phyloP scores from a whole-genome alignment of 1,140 invertebrate genomes.

The Geopemphigus sp. region DNA sequence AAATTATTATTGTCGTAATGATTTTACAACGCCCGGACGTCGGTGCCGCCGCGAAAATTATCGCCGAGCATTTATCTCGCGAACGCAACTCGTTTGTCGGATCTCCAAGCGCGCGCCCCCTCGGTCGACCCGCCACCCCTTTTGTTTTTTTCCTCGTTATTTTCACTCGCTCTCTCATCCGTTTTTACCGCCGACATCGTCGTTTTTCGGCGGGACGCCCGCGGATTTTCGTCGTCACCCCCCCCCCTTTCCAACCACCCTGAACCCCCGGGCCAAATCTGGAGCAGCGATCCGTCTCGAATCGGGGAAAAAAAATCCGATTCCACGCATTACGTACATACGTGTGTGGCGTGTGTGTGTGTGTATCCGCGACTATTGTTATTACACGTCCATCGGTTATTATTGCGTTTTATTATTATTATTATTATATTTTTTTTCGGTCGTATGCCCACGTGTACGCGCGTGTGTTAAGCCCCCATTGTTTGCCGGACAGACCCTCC shows the following conservation, averaged over 20 bases:
- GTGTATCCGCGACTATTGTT: not conserved
- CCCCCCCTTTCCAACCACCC: too few relatives aligned
- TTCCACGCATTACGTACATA: not conserved
- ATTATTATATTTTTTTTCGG: constrained; percentile 32
- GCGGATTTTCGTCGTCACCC: not conserved
- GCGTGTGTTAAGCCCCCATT: constrained; percentile 45
- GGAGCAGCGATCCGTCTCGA: constrained; percentile 41
- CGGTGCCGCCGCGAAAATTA: constrained; percentile 40
- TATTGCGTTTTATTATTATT: constrained; percentile 48
- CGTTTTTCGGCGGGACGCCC: constrained; percentile 15
- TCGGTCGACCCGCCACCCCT: constrained; percentile 9
- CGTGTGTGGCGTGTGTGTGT: too few relatives aligned
- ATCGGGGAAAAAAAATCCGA: constrained; percentile 37
- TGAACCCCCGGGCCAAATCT: not conserved
- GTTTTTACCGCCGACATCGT: too few relatives aligned
- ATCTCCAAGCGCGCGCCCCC: not conserved
- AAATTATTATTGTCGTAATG: constrained; percentile 49
- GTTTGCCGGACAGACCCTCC: constrained; percentile 18
- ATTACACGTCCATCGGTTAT: constrained; percentile 31
- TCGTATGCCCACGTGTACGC: constrained; percentile 5
- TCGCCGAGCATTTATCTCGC: constrained; percentile 33
- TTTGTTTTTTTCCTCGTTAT: not conserved
- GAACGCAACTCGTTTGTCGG: constrained; percentile 21
- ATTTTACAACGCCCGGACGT: constrained; percentile 46
- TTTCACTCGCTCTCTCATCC: not conserved